These are phyloP conservation scores for Blastobasis adustella DNA, from an alignment of 2,888 invertebrate genomes.

Conservation along the genomic window DNA sequence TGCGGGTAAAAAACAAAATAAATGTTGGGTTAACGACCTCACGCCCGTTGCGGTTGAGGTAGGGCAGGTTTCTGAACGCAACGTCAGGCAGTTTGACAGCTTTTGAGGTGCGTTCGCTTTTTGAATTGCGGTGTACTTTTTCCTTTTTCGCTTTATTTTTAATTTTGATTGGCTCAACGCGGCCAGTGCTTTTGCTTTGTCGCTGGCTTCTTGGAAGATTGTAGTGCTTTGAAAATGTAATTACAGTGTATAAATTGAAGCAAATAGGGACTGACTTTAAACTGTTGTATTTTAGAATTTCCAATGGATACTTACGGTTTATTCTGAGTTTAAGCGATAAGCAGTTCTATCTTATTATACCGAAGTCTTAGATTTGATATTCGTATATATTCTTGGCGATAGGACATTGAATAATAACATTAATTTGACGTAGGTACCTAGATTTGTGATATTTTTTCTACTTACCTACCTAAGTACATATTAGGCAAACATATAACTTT, in stretches of 20 bases:
- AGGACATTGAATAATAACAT: too few species aligned
- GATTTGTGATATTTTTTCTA: too few species aligned
- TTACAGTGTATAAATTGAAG: not conserved
- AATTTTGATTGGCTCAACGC: constrained; percentile 47
- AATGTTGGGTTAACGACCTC: constrained; percentile 61
- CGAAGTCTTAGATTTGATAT: too few species aligned
- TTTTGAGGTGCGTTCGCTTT: constrained; percentile 67
- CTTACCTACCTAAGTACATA: too few species aligned
- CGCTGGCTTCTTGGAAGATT: not conserved
- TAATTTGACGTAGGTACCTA: too few species aligned
- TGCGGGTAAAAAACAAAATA: constrained; percentile 70
- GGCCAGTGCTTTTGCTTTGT: constrained; percentile 28
- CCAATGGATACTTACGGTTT: too few species aligned
- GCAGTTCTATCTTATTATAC: too few species aligned
- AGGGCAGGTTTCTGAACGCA: constrained; percentile 48
- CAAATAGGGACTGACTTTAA: too few species aligned
- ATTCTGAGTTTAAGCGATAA: too few species aligned
- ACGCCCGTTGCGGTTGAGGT: constrained; percentile 48
- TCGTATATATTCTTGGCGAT: too few species aligned
- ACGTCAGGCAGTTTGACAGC: constrained; percentile 65
- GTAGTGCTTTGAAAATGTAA: not conserved
- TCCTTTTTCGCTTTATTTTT: constrained; percentile 36
- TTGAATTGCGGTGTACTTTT: constrained; percentile 50
- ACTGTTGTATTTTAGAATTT: too few species aligned
- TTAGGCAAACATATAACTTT: too few species aligned